Conservation (phyloP, 1,140 invertebrate genomes). For the Camponotus vicinus region DNA sequence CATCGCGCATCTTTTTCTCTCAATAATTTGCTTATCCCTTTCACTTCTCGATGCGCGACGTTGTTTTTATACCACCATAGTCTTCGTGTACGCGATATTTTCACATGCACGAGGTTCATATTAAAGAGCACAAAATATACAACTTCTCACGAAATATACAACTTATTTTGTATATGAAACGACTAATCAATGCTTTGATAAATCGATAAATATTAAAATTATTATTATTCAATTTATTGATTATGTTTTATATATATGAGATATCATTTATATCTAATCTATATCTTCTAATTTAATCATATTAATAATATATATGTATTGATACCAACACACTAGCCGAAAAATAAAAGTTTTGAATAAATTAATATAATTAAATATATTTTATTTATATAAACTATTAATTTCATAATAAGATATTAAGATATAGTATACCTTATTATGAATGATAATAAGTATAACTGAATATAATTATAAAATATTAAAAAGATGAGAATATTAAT, state of each 20-base stretch:
- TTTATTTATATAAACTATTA: not conserved
- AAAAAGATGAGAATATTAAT: conserved; percentile 80
- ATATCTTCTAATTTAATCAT: not conserved
- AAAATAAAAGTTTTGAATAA: not conserved
- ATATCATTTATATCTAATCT: too few species aligned
- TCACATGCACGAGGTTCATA: not conserved
- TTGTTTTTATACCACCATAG: conserved; percentile 27
- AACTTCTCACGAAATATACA: not conserved
- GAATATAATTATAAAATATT: conserved; percentile 74
- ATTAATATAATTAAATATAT: not conserved
- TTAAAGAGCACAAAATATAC: not conserved
- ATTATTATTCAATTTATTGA: not conserved
- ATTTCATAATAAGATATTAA: conserved; percentile 31
- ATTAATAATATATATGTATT: not conserved
- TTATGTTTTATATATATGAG: not conserved
- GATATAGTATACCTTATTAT: not conserved
- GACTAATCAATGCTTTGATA: not conserved
- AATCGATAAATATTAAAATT: not conserved
- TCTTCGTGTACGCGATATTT: conserved; percentile 12
- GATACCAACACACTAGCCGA: too few species aligned
- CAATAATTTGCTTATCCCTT: conserved; percentile 51
- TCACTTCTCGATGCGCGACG: conserved; percentile 11
- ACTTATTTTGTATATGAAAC: not conserved
- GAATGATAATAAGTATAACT: conserved; percentile 16
- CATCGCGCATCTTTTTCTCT: conserved; percentile 55